phyloP scores from a whole-genome alignment of 2,113 vertebrate genomes.

The Paramisgurnus dabryanus region DNA sequence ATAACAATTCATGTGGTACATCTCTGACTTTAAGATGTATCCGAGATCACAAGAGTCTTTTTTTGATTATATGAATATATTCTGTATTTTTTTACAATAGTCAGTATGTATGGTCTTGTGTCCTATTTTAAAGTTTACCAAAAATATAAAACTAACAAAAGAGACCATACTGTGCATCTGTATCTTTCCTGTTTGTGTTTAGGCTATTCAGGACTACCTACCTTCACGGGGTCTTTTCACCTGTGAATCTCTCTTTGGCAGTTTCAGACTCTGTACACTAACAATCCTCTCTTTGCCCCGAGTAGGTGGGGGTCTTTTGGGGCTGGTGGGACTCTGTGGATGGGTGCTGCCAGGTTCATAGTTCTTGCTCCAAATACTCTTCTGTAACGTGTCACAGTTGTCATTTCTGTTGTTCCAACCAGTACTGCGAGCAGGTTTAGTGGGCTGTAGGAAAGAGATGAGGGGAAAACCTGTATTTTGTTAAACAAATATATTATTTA shows the following conservation, averaged over 20 bases:
- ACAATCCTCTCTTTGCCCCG: conserved; percentile 77
- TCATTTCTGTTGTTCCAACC: conserved; percentile 72
- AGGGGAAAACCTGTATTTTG: not conserved
- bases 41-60: no score
- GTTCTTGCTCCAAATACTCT: conserved; percentile 81
- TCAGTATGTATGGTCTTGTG: no score
- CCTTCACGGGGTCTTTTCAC: conserved; percentile 84
- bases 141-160: no score
- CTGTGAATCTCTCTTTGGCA: conserved; percentile 72
- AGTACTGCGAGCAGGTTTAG: conserved; percentile 70
- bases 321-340: not conserved
- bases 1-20: no score
- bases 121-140: no score
- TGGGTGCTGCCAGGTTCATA: conserved; percentile 59
- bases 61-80: no score
- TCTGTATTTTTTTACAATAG: no score
- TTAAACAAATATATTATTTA: not conserved
- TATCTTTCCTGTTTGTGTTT: not conserved
- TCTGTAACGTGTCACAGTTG: conserved; percentile 34
- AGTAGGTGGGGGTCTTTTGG: conserved; percentile 68
- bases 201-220: conserved; percentile 58
- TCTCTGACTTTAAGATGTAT: no score
- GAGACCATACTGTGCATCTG: not conserved
- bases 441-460: conserved; percentile 58
- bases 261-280: conserved; percentile 68